Base-by-base conservation (phyloP, 2,888 invertebrate species). In the Ctena decussata region DNA sequence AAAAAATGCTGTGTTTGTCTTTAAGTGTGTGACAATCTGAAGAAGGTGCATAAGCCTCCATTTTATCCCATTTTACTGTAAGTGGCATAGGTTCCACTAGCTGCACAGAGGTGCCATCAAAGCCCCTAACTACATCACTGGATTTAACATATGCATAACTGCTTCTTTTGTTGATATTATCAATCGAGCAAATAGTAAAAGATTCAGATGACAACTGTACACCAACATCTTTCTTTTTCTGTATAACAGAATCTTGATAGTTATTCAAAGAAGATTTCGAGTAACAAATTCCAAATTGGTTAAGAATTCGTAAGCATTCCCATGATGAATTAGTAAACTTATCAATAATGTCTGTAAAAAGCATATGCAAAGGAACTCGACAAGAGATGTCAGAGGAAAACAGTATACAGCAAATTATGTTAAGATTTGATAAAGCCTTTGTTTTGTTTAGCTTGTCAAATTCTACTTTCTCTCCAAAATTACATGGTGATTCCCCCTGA, bases 31-130 rank as follows among this genome's bases (percentile, higher is more conserved):
- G 2, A 30, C 60, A 60, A 1, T 8, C 60, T 27, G 60, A 6
- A 30, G 27, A 21, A 8, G 18, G 27, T 60, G 6, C 2, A 30
- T 60, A 27, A 27, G 21, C 15, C 30, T 60, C 60, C 3, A 27
- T 21, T 18, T 27, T 18, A 60, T 30, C 27, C 60, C 60, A 60
- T 18, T 60, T 60, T 27, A 27, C 8, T 27, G 60, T 27, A 6
- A 27, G 5, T 27, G 60, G 60, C 60, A 30, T 69, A 0, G 77
- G 70, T 70, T 69, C 46, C 24, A 77, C 77, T n/a, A 77, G 46
- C 46, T 77, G 77, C 21, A 77, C 46, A 15, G 70, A 77, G 5
- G 77, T 77, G 21, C 77, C 77, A 77, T 77, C 77, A 77, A 77
- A n/a, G 35, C 76, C 76, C 32, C 76, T 49, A 44, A 41, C 27